Percentiles rank a stretch among this genome's conserved stretches.
phyloP scores from a whole-genome alignment of 1,140 invertebrate genomes.

The Orchesella cincta region DNA sequence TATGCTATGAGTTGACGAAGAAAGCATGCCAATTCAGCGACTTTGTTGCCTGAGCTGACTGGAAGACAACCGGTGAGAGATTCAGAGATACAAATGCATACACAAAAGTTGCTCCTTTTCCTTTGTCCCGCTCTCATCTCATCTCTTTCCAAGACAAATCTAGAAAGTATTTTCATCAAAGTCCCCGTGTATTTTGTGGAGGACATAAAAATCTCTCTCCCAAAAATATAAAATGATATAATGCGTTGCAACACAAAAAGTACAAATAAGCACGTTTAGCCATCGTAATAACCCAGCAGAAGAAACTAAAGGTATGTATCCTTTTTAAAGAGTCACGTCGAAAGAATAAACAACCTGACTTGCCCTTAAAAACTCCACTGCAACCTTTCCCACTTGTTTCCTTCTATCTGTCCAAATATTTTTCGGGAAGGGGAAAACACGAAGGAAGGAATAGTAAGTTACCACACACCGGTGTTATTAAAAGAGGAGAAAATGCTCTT shows the following conservation, averaged over 20 bases:
- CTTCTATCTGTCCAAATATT: background rate
- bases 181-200: background rate
- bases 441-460: too few relatives aligned
- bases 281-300: background rate
- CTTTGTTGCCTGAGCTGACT: background rate
- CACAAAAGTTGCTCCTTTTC: background rate
- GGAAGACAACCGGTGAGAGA: background rate
- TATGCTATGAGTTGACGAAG: constrained; percentile 10
- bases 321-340: constrained; percentile 6
- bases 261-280: background rate
- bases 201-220: background rate
- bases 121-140: background rate
- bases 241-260: background rate
- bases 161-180: constrained; percentile 19
- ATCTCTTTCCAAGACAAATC: background rate
- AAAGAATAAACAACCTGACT: constrained; percentile 11
- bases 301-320: background rate
- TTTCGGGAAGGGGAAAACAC: too few relatives aligned
- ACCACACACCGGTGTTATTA: too few relatives aligned
- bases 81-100: background rate
- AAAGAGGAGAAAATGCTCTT: too few relatives aligned
- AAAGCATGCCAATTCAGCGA: constrained; percentile 1
- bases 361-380: background rate
- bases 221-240: background rate
- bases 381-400: too few relatives aligned